A percentile compares a stretch with the other conserved stretches of the same genome.
Evolutionary conservation across 2,888 invertebrate species (phyloP).

Genomic region (Agrotis clavis): DNA sequence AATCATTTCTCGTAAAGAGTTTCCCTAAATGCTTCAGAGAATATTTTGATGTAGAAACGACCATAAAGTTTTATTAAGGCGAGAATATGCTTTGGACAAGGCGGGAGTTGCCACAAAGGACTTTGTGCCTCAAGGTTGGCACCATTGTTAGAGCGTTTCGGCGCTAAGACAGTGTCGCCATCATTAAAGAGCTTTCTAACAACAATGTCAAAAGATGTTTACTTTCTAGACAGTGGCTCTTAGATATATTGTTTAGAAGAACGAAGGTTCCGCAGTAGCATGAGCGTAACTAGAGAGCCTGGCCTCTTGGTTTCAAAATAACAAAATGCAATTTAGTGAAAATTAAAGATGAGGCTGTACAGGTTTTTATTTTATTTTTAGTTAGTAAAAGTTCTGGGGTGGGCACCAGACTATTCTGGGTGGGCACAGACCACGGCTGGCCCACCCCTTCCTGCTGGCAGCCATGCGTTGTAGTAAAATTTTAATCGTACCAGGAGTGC

Average conservation of each 20-base stretch:
- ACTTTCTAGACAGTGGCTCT: slow-evolving; percentile 21
- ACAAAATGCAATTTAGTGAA: too few relatives aligned
- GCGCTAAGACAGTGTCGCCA: slow-evolving; percentile 56
- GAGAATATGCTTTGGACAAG: slow-evolving; percentile 65
- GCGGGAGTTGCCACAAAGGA: slow-evolving; percentile 72
- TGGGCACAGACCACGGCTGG: too few relatives aligned
- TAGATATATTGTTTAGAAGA: slow-evolving; percentile 23
- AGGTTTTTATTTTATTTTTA: too few relatives aligned
- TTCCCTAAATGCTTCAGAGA: slow-evolving; percentile 55
- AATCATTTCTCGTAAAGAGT: slow-evolving; percentile 59
- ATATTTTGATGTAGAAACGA: slow-evolving; percentile 64
- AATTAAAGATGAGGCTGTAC: too few relatives aligned
- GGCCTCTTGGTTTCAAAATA: too few relatives aligned
- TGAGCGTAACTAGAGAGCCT: too few relatives aligned
- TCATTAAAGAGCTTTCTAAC: slow-evolving; percentile 61
- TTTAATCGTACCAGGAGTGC: slow-evolving; percentile 56
- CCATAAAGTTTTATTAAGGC: slow-evolving; percentile 69
- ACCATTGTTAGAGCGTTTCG: slow-evolving; percentile 63
- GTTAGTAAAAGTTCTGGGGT: too few relatives aligned
- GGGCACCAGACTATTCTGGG: too few relatives aligned
- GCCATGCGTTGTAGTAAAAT: slow-evolving; percentile 30
- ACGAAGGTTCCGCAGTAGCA: slow-evolving; percentile 19
- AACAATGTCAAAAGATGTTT: slow-evolving; percentile 48
- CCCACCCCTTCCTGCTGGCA: too few relatives aligned
- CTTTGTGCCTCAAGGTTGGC: slow-evolving; percentile 66